A percentile compares a stretch with the other conserved stretches of the same genome.
Evolutionary conservation across 2,113 vertebrate genomes (phyloP).

Genomic region (Passerina amoena): DNA sequence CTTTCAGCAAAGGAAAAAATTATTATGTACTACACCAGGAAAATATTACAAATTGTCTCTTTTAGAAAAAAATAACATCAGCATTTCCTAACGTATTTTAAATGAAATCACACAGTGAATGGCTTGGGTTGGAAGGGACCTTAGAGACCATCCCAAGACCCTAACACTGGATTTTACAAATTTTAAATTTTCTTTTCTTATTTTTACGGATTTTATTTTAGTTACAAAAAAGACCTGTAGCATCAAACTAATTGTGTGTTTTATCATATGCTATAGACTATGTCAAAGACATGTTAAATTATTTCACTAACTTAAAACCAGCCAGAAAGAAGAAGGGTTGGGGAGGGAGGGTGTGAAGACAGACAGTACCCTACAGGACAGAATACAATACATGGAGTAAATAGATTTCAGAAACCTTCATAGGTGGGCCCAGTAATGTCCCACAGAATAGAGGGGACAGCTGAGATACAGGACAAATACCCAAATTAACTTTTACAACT

Average conservation of each 20-base stretch:
- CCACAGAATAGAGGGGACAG: background rate
- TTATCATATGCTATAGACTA: background rate
- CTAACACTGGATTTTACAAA: background rate
- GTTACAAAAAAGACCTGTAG: background rate
- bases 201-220: background rate
- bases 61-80: background rate
- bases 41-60: background rate
- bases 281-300: background rate
- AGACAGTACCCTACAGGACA: background rate
- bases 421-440: background rate
- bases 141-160: background rate
- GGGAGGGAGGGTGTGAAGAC: background rate
- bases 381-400: background rate
- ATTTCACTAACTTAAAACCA: background rate
- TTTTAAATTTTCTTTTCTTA: background rate
- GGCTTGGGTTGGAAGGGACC: background rate
- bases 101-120: background rate
- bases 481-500: background rate
- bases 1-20: background rate
- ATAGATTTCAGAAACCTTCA: background rate
- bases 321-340: background rate
- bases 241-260: background rate
- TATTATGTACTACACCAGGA: background rate
- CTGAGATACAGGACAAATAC: background rate
- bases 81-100: background rate